Evolutionary conservation across 2,888 invertebrate genomes (phyloP), one percentile per base, ranked within the genome.

Genomic region (Tenthredo mesomela): DNA sequence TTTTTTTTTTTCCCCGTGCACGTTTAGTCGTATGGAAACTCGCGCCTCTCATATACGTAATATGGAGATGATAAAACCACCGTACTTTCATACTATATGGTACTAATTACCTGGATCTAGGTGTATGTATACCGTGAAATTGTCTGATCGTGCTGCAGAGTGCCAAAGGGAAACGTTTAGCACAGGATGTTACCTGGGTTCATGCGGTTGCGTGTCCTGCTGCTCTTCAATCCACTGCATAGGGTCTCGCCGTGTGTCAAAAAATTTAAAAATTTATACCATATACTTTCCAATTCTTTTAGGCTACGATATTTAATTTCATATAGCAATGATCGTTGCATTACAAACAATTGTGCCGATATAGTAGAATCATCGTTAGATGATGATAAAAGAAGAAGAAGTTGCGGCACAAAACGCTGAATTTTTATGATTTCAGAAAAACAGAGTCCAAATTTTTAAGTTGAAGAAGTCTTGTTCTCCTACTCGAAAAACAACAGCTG

Each of bases 181-280:
- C 88, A 84, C 87, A 88, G 88, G 86, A 89, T 86, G 89, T 88
- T 86, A 54, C 47, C 47, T 47, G 15, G 82, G 82, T 85, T 87
- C 85, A 84, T 82, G 84, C 15, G 84, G 78, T 75, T 89, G 86
- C 86, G 87, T 87, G 87, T 85, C 70, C 37, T 50, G 37, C 73
- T 40, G 29, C 75, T 50, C 54, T n/a, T 54, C 54, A 2, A 43
- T 10, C 4, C 54, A n/a, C 33, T 33, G 4, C 58, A n/a, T n/a
- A 21, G 58, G 58, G 58, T 58, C 21, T 58, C 21, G 2, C n/a
- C n/a, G 58, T 58, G 58, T 58, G 58, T 58, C 58, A 1, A 9
- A 9, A 21, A n/a, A 58, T 58, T 58, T 6, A 18, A 18, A 6
- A 58, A 21, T 58, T 58, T 21, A n/a, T 58, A 21, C 21, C 21